A percentile compares a stretch with the other conserved stretches of the same genome.
phyloP scores from a whole-genome alignment of 2,113 vertebrate genomes.

The Cryptotis parvus region DNA sequence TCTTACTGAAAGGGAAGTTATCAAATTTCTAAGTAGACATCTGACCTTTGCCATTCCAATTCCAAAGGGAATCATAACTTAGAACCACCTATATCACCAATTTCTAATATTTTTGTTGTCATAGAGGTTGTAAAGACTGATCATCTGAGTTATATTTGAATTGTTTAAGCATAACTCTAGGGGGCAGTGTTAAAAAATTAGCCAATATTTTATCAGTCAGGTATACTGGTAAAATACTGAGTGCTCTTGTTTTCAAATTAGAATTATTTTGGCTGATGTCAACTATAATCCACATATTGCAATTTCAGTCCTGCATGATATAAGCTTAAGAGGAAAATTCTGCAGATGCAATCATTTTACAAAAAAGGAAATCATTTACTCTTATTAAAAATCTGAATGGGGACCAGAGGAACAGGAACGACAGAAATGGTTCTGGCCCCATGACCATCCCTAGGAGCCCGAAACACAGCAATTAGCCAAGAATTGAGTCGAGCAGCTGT shows the following conservation, averaged over 20 bases:
- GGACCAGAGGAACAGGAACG: slow-evolving; percentile 17
- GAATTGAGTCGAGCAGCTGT: slow-evolving; percentile 20
- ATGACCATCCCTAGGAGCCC: background rate
- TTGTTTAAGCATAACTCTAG: background rate
- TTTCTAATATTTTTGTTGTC: background rate
- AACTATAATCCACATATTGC: background rate
- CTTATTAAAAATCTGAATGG: slow-evolving; percentile 45
- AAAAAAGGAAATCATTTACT: background rate
- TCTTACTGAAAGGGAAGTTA: background rate
- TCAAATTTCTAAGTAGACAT: background rate
- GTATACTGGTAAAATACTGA: background rate
- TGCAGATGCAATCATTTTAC: slow-evolving; percentile 9
- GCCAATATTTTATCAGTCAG: background rate
- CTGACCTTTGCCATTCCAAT: background rate
- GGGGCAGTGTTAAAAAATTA: background rate
- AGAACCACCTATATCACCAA: background rate
- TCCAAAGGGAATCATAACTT: background rate
- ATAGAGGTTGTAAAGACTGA: background rate
- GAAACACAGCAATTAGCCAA: background rate
- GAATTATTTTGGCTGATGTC: slow-evolving; percentile 29
- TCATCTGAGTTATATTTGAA: slow-evolving; percentile 5
- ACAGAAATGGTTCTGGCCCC: background rate
- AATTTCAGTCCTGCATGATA: background rate
- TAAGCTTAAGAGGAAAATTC: slow-evolving; percentile 20
- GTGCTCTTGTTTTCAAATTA: background rate